Evolutionary conservation across 92 coral and sea anemone genomes (phyloP).

Genomic region (Zoanthus sociatus): DNA sequence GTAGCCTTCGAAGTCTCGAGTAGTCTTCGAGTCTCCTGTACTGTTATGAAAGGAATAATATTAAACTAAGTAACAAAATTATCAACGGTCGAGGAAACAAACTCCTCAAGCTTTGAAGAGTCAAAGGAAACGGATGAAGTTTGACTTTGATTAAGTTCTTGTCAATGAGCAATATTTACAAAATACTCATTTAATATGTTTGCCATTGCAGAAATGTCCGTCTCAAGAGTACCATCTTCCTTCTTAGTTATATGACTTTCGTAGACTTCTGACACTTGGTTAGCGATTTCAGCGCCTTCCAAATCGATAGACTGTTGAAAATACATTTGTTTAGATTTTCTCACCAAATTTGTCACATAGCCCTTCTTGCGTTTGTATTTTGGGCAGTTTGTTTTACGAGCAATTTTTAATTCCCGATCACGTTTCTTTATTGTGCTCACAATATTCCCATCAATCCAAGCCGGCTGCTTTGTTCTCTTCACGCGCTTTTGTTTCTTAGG

Average conservation of each 20-base stretch:
- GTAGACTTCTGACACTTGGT: conserved; percentile 54
- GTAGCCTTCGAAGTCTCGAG: background rate
- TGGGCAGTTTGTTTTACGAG: background rate
- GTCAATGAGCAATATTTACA: background rate
- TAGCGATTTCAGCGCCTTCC: conserved; percentile 58
- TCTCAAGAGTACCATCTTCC: conserved; percentile 30
- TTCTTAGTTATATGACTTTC: conserved; percentile 23
- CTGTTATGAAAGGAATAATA: too few species aligned
- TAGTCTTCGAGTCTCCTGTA: too few species aligned
- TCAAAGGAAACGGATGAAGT: conserved; percentile 35
- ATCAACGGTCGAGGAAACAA: conserved; percentile 1
- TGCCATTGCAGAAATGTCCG: conserved; percentile 52
- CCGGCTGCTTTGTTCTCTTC: too few species aligned
- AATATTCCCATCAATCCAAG: too few species aligned
- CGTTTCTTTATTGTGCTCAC: too few species aligned
- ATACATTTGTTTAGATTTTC: conserved; percentile 47
- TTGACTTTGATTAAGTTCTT: conserved; percentile 18
- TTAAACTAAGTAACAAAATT: background rate
- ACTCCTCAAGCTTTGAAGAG: conserved; percentile 45
- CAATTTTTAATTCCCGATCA: too few species aligned
- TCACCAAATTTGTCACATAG: conserved; percentile 57
- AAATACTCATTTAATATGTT: conserved; percentile 60
- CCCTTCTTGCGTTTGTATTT: conserved; percentile 50
- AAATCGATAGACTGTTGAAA: conserved; percentile 58
- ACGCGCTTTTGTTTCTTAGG: too few species aligned